These are phyloP conservation scores for Spodoptera litura DNA, from an alignment of 1,140 invertebrate species.

Conservation along the genomic window DNA sequence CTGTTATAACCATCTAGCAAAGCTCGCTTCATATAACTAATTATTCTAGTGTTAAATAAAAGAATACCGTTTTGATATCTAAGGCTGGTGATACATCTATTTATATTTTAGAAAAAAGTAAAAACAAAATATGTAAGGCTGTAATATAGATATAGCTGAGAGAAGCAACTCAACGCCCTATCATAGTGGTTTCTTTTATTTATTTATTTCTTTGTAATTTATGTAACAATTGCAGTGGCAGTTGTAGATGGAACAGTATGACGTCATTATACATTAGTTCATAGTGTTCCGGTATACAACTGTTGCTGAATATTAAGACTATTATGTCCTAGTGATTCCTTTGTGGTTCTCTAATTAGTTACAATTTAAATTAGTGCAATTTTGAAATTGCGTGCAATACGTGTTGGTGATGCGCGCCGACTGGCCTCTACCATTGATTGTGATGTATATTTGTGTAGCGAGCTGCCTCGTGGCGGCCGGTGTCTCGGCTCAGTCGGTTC, in stretches of 20 bases:
- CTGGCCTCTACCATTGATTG: background rate
- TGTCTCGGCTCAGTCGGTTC: background rate
- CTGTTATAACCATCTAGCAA: slow-evolving; percentile 38
- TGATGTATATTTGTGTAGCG: background rate
- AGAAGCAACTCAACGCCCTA: slow-evolving; percentile 70
- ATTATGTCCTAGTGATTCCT: slow-evolving; percentile 38
- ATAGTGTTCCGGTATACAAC: slow-evolving; percentile 32
- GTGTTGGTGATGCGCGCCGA: slow-evolving; percentile 18
- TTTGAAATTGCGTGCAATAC: slow-evolving; percentile 34
- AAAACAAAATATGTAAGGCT: slow-evolving; percentile 68
- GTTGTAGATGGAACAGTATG: slow-evolving; percentile 37
- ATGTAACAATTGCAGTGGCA: background rate
- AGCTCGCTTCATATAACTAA: slow-evolving; percentile 43
- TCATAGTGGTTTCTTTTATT: slow-evolving; percentile 39
- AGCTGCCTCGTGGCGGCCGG: background rate
- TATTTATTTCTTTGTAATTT: slow-evolving; percentile 38
- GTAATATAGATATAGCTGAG: slow-evolving; percentile 76
- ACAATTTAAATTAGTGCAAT: slow-evolving; percentile 40
- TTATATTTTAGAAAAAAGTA: slow-evolving; percentile 69
- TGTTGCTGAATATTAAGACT: slow-evolving; percentile 23
- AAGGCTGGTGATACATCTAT: slow-evolving; percentile 82
- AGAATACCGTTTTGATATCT: slow-evolving; percentile 57
- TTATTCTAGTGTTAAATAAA: slow-evolving; percentile 41
- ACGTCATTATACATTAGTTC: background rate
- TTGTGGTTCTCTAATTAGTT: slow-evolving; percentile 39